phyloP scores from a whole-genome alignment of 2,797 vertebrate species.

The Antrozous pallidus region DNA sequence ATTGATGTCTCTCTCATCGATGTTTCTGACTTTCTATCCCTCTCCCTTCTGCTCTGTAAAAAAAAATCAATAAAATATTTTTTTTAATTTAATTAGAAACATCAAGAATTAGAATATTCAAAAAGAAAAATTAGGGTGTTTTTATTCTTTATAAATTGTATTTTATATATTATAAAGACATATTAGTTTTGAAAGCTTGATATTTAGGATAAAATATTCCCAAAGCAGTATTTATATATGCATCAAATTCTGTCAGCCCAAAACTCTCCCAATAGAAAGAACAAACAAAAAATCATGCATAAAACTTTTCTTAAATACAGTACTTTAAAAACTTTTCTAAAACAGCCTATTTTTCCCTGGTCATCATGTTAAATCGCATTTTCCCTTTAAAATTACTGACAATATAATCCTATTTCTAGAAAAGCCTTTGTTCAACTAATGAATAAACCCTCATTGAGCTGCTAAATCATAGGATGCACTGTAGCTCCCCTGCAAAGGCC shows the following conservation, averaged over 20 bases:
- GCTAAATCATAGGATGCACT: constrained; percentile 85
- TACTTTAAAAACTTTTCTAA: constrained; percentile 74
- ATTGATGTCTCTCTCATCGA: too few species aligned
- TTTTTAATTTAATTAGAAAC: neutral
- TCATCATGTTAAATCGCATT: constrained; percentile 81
- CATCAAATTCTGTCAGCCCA: constrained; percentile 61
- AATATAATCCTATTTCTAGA: constrained; percentile 83
- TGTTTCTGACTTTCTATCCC: too few species aligned
- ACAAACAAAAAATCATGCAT: constrained; percentile 60
- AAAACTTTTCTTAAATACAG: constrained; percentile 60
- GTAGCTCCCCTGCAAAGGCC: constrained; percentile 78
- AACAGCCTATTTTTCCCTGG: constrained; percentile 74
- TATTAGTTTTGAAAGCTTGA: constrained; percentile 50
- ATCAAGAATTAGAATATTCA: neutral
- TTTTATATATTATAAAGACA: constrained; percentile 23
- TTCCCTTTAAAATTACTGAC: constrained; percentile 81
- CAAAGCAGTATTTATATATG: constrained; percentile 52
- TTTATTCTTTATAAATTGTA: constrained; percentile 13
- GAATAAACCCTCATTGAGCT: constrained; percentile 87
- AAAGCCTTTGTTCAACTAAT: constrained; percentile 85
- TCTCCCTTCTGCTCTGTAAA: too few species aligned
- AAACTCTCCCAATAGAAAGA: constrained; percentile 42
- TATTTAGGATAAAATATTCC: constrained; percentile 20
- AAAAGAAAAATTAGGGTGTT: neutral
- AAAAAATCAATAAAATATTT: neutral